These are phyloP conservation scores for Bothrops alternatus DNA, from an alignment of 2,797 vertebrate species.

Conservation along the genomic window DNA sequence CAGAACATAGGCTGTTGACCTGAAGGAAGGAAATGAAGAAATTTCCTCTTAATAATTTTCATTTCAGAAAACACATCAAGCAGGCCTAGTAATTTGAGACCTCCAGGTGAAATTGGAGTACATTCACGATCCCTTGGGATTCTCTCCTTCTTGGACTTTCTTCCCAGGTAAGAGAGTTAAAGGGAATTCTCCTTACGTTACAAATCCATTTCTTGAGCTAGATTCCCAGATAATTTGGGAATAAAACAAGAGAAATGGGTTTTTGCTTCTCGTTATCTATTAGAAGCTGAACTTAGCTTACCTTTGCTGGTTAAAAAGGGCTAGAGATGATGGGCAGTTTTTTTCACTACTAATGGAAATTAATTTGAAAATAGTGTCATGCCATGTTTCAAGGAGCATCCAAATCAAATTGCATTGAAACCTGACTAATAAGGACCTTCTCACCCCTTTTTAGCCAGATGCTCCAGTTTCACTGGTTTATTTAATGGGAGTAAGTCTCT, in stretches of 20 bases:
- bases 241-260: not conserved
- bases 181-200: not conserved
- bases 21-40: not conserved
- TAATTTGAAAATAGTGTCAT: not conserved
- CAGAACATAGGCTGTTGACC: not conserved
- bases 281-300: not conserved
- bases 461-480: not conserved
- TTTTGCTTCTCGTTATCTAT: not conserved
- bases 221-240: not conserved
- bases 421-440: not conserved
- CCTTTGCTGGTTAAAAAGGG: not conserved
- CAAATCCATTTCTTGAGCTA: not conserved
- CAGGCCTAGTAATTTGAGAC: accelerated
- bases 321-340: not conserved
- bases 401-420: not conserved
- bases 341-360: not conserved
- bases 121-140: not conserved
- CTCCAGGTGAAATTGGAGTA: not conserved
- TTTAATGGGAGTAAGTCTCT: no score
- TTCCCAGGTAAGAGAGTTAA: constrained; percentile 8
- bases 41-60: constrained; percentile 11
- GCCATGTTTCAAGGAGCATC: not conserved
- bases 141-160: not conserved
- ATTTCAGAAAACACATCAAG: constrained; percentile 25
- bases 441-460: not conserved